Conservation (phyloP, 2,888 invertebrate species). For the Sacculina carcini region DNA sequence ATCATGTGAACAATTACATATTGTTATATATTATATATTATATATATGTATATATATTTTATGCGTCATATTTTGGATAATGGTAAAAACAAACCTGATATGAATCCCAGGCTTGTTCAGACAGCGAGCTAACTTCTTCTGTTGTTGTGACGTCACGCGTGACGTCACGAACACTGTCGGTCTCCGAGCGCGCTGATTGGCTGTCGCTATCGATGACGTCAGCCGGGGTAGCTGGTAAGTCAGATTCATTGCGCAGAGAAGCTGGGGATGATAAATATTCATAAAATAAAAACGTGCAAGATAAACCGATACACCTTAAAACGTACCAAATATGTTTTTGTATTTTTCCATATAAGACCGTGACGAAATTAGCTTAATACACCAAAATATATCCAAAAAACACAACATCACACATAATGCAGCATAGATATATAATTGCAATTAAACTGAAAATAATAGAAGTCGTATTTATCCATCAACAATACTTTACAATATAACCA, state of each 20-base stretch:
- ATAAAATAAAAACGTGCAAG: not conserved
- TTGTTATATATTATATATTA: too few species aligned
- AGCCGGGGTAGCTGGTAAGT: constrained; percentile 3
- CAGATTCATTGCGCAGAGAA: not conserved
- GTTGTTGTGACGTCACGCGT: too few species aligned
- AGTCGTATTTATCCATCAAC: too few species aligned
- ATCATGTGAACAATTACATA: too few species aligned
- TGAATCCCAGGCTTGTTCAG: constrained; percentile 83
- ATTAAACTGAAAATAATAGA: not conserved
- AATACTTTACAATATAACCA: too few species aligned
- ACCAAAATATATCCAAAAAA: not conserved
- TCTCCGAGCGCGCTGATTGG: constrained; percentile 15
- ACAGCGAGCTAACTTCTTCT: constrained; percentile 46
- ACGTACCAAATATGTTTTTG: too few species aligned
- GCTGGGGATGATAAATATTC: not conserved
- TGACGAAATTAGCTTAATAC: not conserved
- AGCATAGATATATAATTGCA: not conserved
- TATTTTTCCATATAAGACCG: not conserved
- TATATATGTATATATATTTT: too few species aligned
- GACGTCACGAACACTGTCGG: constrained; percentile 18
- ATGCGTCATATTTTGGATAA: too few species aligned
- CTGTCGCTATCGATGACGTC: constrained; percentile 8
- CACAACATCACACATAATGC: not conserved
- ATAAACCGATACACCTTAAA: not conserved
- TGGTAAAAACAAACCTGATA: too few species aligned